These are phyloP conservation scores for Acrobasis suavella DNA, from an alignment of 2,888 invertebrate genomes.

Conservation along the genomic window DNA sequence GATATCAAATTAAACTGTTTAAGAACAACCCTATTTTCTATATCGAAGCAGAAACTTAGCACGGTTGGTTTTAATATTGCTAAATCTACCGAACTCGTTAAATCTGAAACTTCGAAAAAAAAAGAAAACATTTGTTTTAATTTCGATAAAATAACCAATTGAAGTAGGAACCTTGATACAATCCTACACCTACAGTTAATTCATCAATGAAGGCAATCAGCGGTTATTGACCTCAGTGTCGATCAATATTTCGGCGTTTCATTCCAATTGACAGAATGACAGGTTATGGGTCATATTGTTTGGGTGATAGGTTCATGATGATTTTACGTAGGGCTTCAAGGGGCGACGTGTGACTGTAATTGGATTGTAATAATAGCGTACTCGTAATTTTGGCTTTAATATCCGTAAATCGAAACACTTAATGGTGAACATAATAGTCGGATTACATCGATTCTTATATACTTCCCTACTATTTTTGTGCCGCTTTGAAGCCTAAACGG, in stretches of 20 bases:
- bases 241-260: conserved; percentile 69
- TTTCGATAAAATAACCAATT: not conserved
- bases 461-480: no score
- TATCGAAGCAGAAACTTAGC: no score
- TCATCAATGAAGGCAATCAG: conserved; percentile 61
- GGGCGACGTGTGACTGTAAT: conserved; percentile 12
- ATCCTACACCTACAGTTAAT: conserved; percentile 46
- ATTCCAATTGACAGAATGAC: conserved; percentile 55
- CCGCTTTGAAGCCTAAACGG: no score
- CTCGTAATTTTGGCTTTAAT: not conserved
- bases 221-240: conserved; percentile 53
- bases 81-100: no score
- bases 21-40: no score
- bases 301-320: conserved; percentile 19
- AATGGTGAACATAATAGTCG: not conserved
- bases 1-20: no score
- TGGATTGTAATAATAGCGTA: conserved; percentile 4
- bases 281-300: conserved; percentile 43
- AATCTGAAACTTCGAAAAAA: no score
- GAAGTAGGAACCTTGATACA: conserved; percentile 2
- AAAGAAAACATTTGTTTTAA: no score
- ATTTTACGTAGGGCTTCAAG: conserved; percentile 16
- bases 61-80: no score
- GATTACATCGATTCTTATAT: no score
- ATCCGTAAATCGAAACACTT: not conserved